Conservation (phyloP, 1,140 invertebrate species). For the Manduca sexta region DNA sequence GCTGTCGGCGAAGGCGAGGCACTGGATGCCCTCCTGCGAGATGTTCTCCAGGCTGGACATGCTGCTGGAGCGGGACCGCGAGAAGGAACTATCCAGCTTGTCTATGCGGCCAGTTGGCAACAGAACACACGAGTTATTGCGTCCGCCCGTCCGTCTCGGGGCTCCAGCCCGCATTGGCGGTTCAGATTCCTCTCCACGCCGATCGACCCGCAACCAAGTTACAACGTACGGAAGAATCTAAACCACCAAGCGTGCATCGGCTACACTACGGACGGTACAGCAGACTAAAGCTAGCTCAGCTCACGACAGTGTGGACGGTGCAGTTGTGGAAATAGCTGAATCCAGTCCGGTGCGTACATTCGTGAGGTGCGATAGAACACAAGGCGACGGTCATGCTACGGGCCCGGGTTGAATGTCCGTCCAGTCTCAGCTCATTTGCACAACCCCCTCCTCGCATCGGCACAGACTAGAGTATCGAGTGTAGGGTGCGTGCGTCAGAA, state of each 20-base stretch:
- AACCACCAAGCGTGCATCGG: constrained; percentile 8
- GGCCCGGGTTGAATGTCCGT: constrained; percentile 51
- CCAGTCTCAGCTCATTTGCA: constrained; percentile 67
- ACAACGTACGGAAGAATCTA: neutral
- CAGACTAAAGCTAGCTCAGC: constrained; percentile 45
- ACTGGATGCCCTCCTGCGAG: constrained; percentile 95
- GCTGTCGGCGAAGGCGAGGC: constrained; percentile 95
- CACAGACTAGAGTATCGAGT: neutral
- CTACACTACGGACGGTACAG: constrained; percentile 24
- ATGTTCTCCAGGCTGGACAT: constrained; percentile 98
- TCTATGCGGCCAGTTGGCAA: constrained; percentile 86
- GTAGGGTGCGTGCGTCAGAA: neutral
- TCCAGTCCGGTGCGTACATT: constrained; percentile 31
- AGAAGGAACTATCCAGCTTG: constrained; percentile 96
- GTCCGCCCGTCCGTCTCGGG: too few relatives aligned
- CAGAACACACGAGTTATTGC: constrained; percentile 46
- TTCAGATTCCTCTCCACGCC: too few relatives aligned
- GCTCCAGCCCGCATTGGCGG: too few relatives aligned
- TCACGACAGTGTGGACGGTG: constrained; percentile 27
- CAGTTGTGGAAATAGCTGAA: constrained; percentile 65
- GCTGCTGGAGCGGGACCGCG: constrained; percentile 95
- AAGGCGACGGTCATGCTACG: constrained; percentile 33
- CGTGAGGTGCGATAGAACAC: constrained; percentile 21
- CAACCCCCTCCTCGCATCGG: constrained; percentile 26
- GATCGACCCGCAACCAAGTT: too few relatives aligned